Conservation (phyloP, 2,113 vertebrate genomes). For the Bolborhynchus lineola region DNA sequence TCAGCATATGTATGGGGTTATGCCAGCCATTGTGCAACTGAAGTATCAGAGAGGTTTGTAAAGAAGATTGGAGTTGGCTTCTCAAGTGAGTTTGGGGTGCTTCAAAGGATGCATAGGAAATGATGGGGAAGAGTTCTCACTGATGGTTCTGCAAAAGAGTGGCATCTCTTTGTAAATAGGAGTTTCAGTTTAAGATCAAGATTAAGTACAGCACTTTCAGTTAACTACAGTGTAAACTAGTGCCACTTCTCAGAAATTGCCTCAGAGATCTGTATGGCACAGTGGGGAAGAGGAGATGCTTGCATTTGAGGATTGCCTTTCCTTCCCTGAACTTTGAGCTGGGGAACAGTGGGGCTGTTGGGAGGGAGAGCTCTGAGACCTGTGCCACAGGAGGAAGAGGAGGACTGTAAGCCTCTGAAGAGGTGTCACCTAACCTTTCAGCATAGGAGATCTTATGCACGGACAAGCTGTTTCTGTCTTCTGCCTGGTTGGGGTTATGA, state of each 20-base stretch:
- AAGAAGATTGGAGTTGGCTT: not conserved
- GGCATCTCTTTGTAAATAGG: not conserved
- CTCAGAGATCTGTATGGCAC: not conserved
- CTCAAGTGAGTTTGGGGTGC: not conserved
- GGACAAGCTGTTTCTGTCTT: not conserved
- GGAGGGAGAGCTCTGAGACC: not conserved
- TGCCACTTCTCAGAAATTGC: not conserved
- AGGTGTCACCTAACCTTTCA: conserved; percentile 23
- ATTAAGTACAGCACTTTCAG: not conserved
- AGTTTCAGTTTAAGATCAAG: not conserved
- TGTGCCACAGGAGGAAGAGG: not conserved
- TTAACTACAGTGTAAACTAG: not conserved
- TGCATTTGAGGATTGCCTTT: not conserved
- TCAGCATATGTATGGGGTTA: not conserved
- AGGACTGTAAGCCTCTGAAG: not conserved
- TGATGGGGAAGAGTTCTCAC: not conserved
- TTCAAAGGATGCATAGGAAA: not conserved
- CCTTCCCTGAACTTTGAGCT: not conserved
- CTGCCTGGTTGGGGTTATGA: not conserved
- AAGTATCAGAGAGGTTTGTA: not conserved
- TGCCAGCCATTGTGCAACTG: not conserved
- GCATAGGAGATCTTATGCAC: not conserved
- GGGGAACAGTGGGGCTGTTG: not conserved
- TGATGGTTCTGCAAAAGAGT: not conserved
- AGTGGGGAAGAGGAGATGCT: not conserved